Evolutionary conservation across 2,113 vertebrate genomes (phyloP).

Genomic region (Todiramphus chloris): DNA sequence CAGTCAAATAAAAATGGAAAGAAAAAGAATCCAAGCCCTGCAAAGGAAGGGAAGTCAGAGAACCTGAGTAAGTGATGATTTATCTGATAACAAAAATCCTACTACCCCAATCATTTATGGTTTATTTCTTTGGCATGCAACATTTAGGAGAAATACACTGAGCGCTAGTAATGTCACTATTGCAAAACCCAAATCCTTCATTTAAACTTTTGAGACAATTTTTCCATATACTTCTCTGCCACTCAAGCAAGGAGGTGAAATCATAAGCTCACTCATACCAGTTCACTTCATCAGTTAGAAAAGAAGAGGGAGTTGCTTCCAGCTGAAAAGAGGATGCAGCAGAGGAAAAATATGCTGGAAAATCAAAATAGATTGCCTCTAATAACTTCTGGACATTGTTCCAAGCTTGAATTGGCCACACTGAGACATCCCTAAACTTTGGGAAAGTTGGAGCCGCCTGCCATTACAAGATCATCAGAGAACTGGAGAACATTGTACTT

Average conservation of each 20-base stretch:
- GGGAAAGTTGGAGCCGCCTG: neutral
- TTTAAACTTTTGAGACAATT: constrained; percentile 47
- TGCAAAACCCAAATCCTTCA: constrained; percentile 2
- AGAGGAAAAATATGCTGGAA: constrained; percentile 31
- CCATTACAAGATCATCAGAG: neutral
- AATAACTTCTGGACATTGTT: neutral
- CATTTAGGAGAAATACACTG: constrained; percentile 8
- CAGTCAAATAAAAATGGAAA: constrained; percentile 32
- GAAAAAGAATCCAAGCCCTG: neutral
- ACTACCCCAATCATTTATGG: neutral
- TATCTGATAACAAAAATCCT: constrained; percentile 37
- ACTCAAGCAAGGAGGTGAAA: constrained; percentile 47
- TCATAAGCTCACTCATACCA: constrained; percentile 34
- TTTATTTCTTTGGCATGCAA: constrained; percentile 41
- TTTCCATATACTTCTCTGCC: constrained; percentile 53
- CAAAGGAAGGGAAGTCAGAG: neutral
- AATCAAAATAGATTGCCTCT: constrained; percentile 23
- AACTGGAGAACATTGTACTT: neutral
- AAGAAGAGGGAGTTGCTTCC: constrained; percentile 28
- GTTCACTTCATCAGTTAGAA: constrained; percentile 51
- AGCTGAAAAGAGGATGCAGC: constrained; percentile 35
- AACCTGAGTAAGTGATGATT: constrained; percentile 13
- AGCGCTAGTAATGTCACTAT: neutral
- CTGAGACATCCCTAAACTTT: neutral
- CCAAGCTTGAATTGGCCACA: neutral